Conservation (phyloP, 2,113 vertebrate species). For the Archilochus colubris region DNA sequence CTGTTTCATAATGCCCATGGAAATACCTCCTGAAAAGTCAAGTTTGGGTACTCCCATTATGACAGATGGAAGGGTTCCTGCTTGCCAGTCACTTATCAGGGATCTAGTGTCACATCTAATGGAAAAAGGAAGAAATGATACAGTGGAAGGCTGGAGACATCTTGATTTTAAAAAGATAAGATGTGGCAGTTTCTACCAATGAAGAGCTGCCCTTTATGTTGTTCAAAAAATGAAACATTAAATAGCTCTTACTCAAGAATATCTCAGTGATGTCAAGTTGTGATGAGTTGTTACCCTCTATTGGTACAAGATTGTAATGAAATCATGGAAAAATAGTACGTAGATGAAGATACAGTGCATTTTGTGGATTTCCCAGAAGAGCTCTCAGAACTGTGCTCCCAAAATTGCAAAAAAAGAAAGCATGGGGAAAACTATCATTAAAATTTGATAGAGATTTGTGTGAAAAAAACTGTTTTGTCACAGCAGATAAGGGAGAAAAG, state of each 20-base stretch:
- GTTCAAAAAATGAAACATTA: not conserved
- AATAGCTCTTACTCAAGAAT: not conserved
- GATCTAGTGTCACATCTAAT: not conserved
- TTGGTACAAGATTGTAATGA: not conserved
- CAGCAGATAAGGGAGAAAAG: not conserved
- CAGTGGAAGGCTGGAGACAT: not conserved
- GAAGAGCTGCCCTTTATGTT: not conserved
- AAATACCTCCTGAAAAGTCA: not conserved
- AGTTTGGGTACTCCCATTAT: not conserved
- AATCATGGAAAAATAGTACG: conserved; percentile 2
- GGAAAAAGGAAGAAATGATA: not conserved
- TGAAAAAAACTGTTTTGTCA: not conserved
- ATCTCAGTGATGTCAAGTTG: not conserved
- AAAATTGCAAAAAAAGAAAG: conserved; percentile 21
- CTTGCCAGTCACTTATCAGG: not conserved
- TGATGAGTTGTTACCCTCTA: conserved; percentile 23
- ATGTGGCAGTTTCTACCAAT: not conserved
- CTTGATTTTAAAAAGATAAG: not conserved
- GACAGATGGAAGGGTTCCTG: not conserved
- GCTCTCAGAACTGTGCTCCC: not conserved
- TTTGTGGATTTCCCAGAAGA: conserved; percentile 23
- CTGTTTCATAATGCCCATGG: not conserved
- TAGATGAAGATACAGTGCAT: not conserved
- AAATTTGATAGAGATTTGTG: not conserved
- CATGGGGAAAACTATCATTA: not conserved